Base-by-base conservation (phyloP, 2,797 vertebrate genomes). In the Dendrocincla fuliginosa region DNA sequence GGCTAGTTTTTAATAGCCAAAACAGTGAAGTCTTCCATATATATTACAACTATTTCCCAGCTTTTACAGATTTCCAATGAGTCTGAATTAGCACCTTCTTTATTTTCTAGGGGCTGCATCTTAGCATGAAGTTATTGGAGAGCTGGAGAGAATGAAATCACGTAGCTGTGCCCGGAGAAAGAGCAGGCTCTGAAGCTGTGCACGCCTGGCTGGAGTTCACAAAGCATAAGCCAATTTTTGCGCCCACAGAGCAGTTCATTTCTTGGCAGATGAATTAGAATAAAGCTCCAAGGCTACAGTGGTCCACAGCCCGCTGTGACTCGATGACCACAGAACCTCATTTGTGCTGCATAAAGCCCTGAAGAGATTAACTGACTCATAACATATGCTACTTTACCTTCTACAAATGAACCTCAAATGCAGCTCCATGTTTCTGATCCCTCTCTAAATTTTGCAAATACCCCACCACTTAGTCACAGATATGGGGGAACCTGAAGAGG, bases 311-410 rank as follows among this genome's bases (percentile, higher is more conserved):
- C 92, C 90, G 93, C 93, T 94, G 64, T 84, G 91, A 92, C 88
- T 96, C 12, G 65, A 79, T 94, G 89, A 84, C 84, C 94, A 92
- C 90, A 89, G 96, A 96, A 84, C 81, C 82, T 95, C 82, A 25
- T 94, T 94, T 95, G 70, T 96, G 63, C 74, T 95, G 94, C 92
- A 94, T 91, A 92, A 94, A 97, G 71, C 83, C 92, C 83, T 95
- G 90, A 81, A 96, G 95, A 96, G 94, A 90, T 94, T 82, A 95
- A 95, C 73, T 87, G 89, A 97, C 95, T 96, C 74, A 89, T 91
- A 97, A 76, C 95, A 96, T 94, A 96, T 96, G 95, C 77, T 94
- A 70, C 77, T 97, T 95, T 94, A 90, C 87, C 70, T 86, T 84
- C 89, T 91, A 89, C 65, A 93, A 94, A 89, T 84, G 93, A 92